Evolutionary conservation across 2,113 vertebrate genomes (phyloP).

Genomic region (Callospermophilus lateralis): DNA sequence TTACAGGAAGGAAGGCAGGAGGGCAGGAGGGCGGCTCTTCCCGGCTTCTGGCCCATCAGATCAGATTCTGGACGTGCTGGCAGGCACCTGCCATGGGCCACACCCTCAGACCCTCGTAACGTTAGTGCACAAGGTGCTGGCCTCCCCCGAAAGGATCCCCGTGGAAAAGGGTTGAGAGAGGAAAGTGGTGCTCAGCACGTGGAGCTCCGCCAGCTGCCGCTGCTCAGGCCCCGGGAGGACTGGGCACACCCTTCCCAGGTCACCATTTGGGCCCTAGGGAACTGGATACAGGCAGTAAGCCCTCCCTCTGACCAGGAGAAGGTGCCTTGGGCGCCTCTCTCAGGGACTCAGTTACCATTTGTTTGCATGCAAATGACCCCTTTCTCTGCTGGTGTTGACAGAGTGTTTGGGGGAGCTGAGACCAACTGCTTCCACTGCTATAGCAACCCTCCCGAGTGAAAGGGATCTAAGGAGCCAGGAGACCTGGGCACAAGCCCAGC

Average conservation of each 20-base stretch:
- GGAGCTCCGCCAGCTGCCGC: not conserved
- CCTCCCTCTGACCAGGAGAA: not conserved
- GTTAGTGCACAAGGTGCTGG: too few relatives aligned
- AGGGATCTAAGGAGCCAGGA: not conserved
- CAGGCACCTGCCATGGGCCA: not conserved
- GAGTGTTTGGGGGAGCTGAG: not conserved
- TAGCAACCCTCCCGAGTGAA: not conserved
- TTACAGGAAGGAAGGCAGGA: not conserved
- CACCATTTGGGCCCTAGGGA: not conserved
- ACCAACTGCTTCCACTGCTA: not conserved
- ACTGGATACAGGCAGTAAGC: not conserved
- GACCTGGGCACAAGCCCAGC: not conserved
- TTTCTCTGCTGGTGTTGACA: not conserved
- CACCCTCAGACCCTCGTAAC: not conserved
- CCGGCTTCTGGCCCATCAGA: accelerated
- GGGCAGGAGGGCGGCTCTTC: not conserved
- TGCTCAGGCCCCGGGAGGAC: not conserved
- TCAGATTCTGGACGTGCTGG: not conserved
- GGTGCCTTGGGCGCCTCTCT: not conserved
- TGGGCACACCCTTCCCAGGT: not conserved
- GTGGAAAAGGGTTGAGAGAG: not conserved
- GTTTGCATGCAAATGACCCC: constrained; percentile 12
- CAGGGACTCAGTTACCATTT: not conserved
- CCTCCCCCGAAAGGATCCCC: not conserved
- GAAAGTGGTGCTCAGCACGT: accelerated